A percentile compares a stretch with the other conserved stretches of the same genome.
Conservation (phyloP, 2,888 invertebrate species). For the Osmoderma eremita region DNA sequence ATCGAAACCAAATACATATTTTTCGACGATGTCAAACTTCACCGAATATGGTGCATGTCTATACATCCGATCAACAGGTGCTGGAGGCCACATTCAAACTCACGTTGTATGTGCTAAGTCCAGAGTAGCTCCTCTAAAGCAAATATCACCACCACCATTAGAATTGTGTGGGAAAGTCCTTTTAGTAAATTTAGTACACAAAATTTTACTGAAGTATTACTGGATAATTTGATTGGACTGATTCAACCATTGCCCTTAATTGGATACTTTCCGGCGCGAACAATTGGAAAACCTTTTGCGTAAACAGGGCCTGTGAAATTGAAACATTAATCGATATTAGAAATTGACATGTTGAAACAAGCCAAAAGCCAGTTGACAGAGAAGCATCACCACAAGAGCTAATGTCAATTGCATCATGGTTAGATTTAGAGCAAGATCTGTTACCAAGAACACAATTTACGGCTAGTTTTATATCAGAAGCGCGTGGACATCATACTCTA, state of each 20-base stretch:
- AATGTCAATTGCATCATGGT: constrained; percentile 8
- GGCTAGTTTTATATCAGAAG: background rate
- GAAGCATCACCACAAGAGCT: constrained; percentile 30
- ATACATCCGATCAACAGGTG: constrained; percentile 39
- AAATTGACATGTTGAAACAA: constrained; percentile 42
- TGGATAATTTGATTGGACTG: too few relatives aligned
- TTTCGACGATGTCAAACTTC: too few relatives aligned
- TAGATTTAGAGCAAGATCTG: background rate
- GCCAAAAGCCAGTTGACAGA: constrained; percentile 46
- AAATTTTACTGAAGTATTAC: too few relatives aligned
- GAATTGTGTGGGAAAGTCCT: constrained; percentile 32
- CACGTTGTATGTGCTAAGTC: constrained; percentile 6
- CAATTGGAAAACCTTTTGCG: constrained; percentile 39
- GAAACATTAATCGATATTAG: constrained; percentile 28
- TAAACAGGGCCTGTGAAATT: constrained; percentile 44
- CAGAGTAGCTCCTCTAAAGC: background rate
- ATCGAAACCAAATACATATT: constrained; percentile 24
- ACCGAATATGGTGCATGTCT: constrained; percentile 48
- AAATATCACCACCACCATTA: background rate
- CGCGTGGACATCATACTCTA: too few relatives aligned
- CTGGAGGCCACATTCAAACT: background rate
- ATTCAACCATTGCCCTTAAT: background rate
- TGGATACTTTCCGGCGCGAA: background rate
- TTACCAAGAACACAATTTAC: constrained; percentile 7
- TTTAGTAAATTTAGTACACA: constrained; percentile 46